Evolutionary conservation across 1,140 invertebrate species (phyloP).

Genomic region (Drosophila tristis): DNA sequence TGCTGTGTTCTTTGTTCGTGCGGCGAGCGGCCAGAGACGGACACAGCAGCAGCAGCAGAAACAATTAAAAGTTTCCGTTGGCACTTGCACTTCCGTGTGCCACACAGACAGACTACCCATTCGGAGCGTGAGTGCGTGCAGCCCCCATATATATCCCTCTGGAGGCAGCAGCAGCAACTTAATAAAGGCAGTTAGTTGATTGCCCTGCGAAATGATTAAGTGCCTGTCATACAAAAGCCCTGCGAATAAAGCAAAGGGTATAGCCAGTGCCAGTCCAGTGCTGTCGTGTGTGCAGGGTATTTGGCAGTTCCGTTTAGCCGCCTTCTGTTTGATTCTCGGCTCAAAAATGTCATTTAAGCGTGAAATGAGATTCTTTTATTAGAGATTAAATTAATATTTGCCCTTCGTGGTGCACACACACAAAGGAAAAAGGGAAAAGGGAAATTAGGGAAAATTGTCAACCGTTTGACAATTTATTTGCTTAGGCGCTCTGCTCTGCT

Average conservation of each 20-base stretch:
- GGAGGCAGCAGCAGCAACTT: conserved; percentile 21
- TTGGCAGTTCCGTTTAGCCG: background rate
- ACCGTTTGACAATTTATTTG: conserved; percentile 48
- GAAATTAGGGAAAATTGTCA: conserved; percentile 14
- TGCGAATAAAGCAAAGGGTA: no score
- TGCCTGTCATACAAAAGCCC: no score
- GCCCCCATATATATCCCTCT: background rate
- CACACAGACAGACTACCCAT: conserved; percentile 9
- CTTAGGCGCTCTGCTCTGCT: conserved; percentile 26
- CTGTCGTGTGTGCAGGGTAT: no score
- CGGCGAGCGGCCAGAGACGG: conserved; percentile 55
- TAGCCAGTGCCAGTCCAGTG: no score
- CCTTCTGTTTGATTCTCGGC: conserved; percentile 52
- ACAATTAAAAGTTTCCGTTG: conserved; percentile 82
- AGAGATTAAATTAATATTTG: conserved; percentile 63
- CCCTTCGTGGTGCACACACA: conserved; percentile 4
- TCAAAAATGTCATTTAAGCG: conserved; percentile 60
- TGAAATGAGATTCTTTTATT: conserved; percentile 69
- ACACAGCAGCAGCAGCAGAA: conserved; percentile 78
- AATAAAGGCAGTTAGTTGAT: conserved; percentile 23
- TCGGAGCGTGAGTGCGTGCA: conserved; percentile 10
- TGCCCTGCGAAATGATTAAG: conserved; percentile 31
- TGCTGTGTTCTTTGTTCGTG: conserved; percentile 48
- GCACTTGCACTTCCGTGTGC: conserved; percentile 70
- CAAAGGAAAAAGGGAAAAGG: background rate